Percentiles rank a stretch among this genome's conserved stretches.
These are phyloP conservation scores for Maccullochella peelii DNA, from an alignment of 2,113 vertebrate genomes.

Conservation along the genomic window DNA sequence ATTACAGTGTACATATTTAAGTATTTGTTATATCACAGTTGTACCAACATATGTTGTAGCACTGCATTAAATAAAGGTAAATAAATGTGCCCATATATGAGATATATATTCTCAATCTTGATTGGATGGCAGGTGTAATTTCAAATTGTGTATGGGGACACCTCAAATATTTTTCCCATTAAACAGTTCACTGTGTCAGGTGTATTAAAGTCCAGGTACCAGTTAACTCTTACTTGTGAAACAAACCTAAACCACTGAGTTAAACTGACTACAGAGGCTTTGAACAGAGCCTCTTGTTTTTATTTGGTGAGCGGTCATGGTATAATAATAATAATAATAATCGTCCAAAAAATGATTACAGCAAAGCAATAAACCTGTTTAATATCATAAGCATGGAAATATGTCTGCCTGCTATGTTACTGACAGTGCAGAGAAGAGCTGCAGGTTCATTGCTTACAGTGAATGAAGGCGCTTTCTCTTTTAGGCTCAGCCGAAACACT, in stretches of 20 bases:
- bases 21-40: neutral
- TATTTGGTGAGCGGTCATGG: neutral
- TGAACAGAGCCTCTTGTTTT: neutral
- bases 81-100: neutral
- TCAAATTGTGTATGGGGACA: neutral
- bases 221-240: neutral
- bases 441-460: slow-evolving; percentile 54
- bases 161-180: neutral
- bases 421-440: neutral
- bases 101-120: neutral
- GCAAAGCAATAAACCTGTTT: neutral
- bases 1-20: neutral
- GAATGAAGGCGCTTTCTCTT: slow-evolving; percentile 54
- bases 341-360: no score
- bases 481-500: slow-evolving; percentile 56
- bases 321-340: no score
- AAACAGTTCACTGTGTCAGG: neutral
- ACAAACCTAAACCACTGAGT: neutral
- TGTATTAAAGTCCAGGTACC: neutral
- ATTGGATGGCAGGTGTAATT: neutral
- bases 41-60: neutral
- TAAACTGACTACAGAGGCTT: neutral
- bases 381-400: neutral
- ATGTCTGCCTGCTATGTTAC: neutral
- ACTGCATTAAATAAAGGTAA: neutral